These are phyloP conservation scores for Hippocampus kuda DNA, from an alignment of 2,797 vertebrate genomes.

Conservation along the genomic window DNA sequence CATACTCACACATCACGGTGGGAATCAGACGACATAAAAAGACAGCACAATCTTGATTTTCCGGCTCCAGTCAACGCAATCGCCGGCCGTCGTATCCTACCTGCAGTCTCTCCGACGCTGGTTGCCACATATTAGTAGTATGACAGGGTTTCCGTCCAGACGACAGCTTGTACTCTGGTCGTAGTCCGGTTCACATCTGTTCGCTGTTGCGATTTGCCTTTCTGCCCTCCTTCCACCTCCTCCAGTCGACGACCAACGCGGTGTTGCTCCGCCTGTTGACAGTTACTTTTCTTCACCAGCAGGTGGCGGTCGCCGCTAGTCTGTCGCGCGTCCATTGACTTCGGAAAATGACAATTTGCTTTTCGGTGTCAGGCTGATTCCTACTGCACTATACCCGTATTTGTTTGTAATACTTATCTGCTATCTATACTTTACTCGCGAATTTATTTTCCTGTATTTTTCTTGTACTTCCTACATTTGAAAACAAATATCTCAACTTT, in stretches of 20 bases:
- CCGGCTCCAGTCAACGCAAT: slow-evolving; percentile 12
- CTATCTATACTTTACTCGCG: neutral
- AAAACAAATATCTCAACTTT: no score
- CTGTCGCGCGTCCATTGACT: slow-evolving; percentile 31
- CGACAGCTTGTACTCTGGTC: slow-evolving; percentile 47
- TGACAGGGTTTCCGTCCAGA: slow-evolving; percentile 44
- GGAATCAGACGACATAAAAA: neutral
- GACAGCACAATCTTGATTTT: neutral
- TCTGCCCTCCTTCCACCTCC: slow-evolving; percentile 46
- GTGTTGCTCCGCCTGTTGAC: slow-evolving; percentile 74
- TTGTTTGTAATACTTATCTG: no score
- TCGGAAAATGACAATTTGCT: slow-evolving; percentile 8
- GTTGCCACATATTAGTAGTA: slow-evolving; percentile 86
- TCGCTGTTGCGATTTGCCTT: slow-evolving; percentile 47
- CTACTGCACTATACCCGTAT: neutral
- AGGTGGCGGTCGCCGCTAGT: slow-evolving; percentile 43
- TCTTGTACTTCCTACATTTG: no score
- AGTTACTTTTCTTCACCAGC: slow-evolving; percentile 24
- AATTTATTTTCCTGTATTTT: neutral
- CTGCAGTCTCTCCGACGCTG: slow-evolving; percentile 93
- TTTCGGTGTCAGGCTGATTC: neutral
- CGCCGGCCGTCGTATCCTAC: slow-evolving; percentile 52
- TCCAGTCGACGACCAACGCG: slow-evolving; percentile 46
- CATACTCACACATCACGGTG: neutral
- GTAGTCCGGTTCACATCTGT: slow-evolving; percentile 70